A percentile compares a stretch with the other conserved stretches of the same genome.
Evolutionary conservation across 1,140 invertebrate genomes (phyloP).

Genomic region (Aethina tumida): DNA sequence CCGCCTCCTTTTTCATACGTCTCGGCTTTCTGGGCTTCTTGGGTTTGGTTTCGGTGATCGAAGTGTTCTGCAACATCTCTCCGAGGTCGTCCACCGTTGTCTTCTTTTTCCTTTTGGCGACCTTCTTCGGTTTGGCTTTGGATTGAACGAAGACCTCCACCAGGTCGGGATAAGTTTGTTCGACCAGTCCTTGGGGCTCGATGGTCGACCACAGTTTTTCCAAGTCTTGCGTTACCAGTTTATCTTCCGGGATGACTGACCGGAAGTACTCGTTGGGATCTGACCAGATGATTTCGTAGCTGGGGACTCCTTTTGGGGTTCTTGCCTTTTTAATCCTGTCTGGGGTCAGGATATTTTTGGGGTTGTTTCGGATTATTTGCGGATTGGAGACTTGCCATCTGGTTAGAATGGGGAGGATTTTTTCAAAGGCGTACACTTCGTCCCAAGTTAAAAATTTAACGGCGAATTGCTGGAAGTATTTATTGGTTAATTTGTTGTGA

Average conservation of each 20-base stretch:
- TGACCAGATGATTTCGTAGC: conserved; percentile 62
- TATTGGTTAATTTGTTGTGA: background rate
- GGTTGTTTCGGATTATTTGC: conserved; percentile 18
- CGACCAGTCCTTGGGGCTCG: conserved; percentile 55
- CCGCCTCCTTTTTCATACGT: conserved; percentile 17
- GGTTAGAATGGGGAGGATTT: conserved; percentile 65
- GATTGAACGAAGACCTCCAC: conserved; percentile 49
- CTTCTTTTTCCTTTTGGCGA: conserved; percentile 39
- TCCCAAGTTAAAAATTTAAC: conserved; percentile 58
- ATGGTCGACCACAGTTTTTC: conserved; percentile 47
- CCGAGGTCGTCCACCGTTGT: conserved; percentile 15
- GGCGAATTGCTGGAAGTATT: conserved; percentile 50
- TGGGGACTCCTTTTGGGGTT: conserved; percentile 49
- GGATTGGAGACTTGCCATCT: conserved; percentile 53
- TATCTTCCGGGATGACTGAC: conserved; percentile 45
- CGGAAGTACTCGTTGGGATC: conserved; percentile 45
- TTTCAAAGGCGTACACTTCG: conserved; percentile 64
- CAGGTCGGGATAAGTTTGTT: conserved; percentile 54
- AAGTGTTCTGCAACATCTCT: conserved; percentile 20
- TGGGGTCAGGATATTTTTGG: conserved; percentile 35
- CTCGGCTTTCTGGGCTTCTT: conserved; percentile 16
- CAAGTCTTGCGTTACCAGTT: conserved; percentile 37
- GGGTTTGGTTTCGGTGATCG: conserved; percentile 18
- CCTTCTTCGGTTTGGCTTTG: conserved; percentile 40
- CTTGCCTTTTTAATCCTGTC: conserved; percentile 49